phyloP scores from a whole-genome alignment of 2,888 invertebrate species.

The Empis livida region DNA sequence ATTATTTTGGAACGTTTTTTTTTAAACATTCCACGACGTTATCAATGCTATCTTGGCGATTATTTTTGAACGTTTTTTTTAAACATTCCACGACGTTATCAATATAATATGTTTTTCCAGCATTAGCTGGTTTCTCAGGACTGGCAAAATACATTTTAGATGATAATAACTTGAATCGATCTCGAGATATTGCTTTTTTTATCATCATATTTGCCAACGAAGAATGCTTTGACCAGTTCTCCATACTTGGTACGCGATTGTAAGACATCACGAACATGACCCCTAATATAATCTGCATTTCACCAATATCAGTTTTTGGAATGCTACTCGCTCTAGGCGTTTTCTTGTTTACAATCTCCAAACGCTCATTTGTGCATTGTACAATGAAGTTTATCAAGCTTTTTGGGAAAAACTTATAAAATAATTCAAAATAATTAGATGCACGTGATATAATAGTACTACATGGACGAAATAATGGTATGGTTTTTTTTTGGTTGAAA shows the following conservation, averaged over 20 bases:
- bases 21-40: too few species aligned
- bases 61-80: too few species aligned
- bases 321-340: too few species aligned
- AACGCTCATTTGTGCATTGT: slow-evolving; percentile 6
- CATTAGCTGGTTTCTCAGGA: background rate
- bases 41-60: slow-evolving; percentile 8
- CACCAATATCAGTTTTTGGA: slow-evolving; percentile 4
- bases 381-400: too few species aligned
- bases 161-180: background rate
- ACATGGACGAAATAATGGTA: too few species aligned
- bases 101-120: slow-evolving; percentile 4
- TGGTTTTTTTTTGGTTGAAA: too few species aligned
- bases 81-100: too few species aligned
- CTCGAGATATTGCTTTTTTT: slow-evolving; percentile 4
- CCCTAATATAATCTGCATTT: slow-evolving; percentile 4
- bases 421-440: too few species aligned
- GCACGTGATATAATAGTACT: too few species aligned
- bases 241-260: slow-evolving; percentile 1
- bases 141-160: background rate
- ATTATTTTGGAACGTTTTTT: too few species aligned
- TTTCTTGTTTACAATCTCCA: slow-evolving; percentile 5
- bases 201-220: slow-evolving; percentile 5
- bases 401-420: too few species aligned
- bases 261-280: slow-evolving; percentile 3
- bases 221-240: slow-evolving; percentile 3